Percentiles rank a stretch among this genome's conserved stretches.
These are phyloP conservation scores for Sphecodes monilicornis DNA, from an alignment of 2,888 invertebrate species.

Conservation along the genomic window DNA sequence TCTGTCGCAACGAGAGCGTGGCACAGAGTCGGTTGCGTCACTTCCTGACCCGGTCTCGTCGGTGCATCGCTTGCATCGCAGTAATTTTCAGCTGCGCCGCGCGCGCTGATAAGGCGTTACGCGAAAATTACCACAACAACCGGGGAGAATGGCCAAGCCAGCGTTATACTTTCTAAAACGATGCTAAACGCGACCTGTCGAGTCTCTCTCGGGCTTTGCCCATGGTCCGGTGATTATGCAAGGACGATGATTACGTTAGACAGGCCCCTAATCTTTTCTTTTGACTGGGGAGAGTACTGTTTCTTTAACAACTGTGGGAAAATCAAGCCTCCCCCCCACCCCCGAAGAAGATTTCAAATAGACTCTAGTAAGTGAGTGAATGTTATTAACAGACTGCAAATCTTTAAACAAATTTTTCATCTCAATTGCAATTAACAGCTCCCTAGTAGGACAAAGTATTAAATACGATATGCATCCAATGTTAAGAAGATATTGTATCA, in stretches of 20 bases:
- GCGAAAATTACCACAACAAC: slow-evolving; percentile 62
- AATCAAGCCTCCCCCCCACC: neutral
- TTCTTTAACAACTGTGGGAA: neutral
- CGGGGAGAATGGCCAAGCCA: slow-evolving; percentile 32
- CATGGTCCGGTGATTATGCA: neutral
- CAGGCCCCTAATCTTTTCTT: neutral
- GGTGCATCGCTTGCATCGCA: slow-evolving; percentile 34
- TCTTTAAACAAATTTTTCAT: neutral
- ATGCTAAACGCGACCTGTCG: neutral
- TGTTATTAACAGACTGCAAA: neutral
- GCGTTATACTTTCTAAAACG: slow-evolving; percentile 60
- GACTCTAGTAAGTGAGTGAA: neutral
- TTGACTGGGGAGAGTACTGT: neutral
- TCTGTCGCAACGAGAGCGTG: slow-evolving; percentile 32
- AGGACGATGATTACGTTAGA: neutral
- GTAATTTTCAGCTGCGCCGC: slow-evolving; percentile 71
- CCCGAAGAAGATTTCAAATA: neutral
- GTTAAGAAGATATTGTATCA: too few relatives aligned
- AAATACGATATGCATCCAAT: too few relatives aligned
- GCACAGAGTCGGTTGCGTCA: slow-evolving; percentile 66
- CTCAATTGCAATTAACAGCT: too few relatives aligned
- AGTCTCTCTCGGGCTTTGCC: slow-evolving; percentile 5
- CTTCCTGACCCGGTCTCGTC: slow-evolving; percentile 43
- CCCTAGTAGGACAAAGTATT: too few relatives aligned
- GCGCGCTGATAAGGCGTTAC: slow-evolving; percentile 65